Base-by-base conservation (phyloP, 2,888 invertebrate species). In the Coleophora flavipennella region DNA sequence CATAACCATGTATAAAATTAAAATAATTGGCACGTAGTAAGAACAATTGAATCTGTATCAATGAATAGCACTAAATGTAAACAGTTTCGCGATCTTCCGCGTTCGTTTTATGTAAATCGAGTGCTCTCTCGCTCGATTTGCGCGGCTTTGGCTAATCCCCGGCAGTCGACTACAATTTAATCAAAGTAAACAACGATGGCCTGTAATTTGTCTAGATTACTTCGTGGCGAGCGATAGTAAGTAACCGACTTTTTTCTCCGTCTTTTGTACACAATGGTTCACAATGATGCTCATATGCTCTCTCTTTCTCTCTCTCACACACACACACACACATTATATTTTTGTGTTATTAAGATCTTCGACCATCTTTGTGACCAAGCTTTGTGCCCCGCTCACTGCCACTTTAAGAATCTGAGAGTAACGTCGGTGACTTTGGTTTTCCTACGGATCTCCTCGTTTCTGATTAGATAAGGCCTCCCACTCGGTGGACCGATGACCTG, bases 181-280 rank as follows among this genome's bases (percentile, higher is more conserved):
- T 84, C 84, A 84, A 79, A 83, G 78, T 76, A 83, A 84, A 83
- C 83, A 84, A 79, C 75, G 74, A 70, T 64, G 60, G 65, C 59
- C 66, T 65, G 81, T 83, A 80, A 84, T 84, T 83, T 81, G 77
- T 84, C 83, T 77, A 72, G 83, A 83, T 83, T 81, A 81, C 80
- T 80, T 76, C 66, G 79, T 64, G 79, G 79, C 70, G 71, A 77
- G 62, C 72, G 73, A 73, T 76, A 71, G 77, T 73, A 78, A 71
- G 77, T 73, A 78, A 81, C 79, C 72, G 72, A 72, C 72, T 80
- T 81, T 80, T 81, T 81, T 73, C 66, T 66, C 66, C 67, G 38
- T 53, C 70, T 73, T 65, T 67, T n/a, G n/a, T n/a, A n/a, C n/a
- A n/a, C n/a, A n/a, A n/a, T n/a, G n/a, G n/a, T n/a, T n/a, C n/a